These are phyloP conservation scores for Felis chaus DNA, from an alignment of 2,113 vertebrate species.

Conservation along the genomic window DNA sequence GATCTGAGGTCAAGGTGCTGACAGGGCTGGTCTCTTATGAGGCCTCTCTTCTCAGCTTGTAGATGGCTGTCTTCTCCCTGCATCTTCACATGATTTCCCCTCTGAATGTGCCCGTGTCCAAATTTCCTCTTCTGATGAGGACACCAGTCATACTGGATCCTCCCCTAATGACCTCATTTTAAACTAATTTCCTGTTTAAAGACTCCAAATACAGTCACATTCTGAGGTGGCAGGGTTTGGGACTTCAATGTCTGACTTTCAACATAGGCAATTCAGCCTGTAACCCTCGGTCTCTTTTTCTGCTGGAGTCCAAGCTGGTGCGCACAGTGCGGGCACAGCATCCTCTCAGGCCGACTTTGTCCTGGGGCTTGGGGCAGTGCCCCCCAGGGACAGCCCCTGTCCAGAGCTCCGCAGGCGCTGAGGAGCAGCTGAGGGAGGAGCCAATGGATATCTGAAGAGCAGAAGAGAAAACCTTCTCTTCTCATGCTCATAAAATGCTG, in stretches of 20 bases:
- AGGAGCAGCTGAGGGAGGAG: not conserved
- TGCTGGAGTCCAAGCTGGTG: not conserved
- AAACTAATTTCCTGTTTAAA: not conserved
- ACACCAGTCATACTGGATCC: not conserved
- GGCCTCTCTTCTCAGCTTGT: not conserved
- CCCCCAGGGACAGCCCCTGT: not conserved
- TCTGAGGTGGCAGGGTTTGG: not conserved
- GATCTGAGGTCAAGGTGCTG: not conserved
- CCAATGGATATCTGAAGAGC: not conserved
- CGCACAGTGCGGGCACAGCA: fast-evolving
- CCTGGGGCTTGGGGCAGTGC: not conserved
- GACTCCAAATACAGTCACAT: not conserved
- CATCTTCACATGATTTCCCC: not conserved
- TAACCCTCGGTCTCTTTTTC: not conserved
- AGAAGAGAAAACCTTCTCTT: not conserved
- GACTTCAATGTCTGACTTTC: not conserved
- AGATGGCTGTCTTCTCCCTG: not conserved
- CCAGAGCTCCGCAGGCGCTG: too few species aligned
- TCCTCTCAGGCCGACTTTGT: not conserved
- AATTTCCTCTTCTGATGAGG: not conserved
- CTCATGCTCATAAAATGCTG: not conserved
- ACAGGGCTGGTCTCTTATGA: not conserved
- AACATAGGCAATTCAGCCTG: too few species aligned
- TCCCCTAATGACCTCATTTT: not conserved
- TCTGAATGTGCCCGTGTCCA: not conserved